These are phyloP conservation scores for Cryptus armator DNA, from an alignment of 2,888 invertebrate species.

Conservation along the genomic window DNA sequence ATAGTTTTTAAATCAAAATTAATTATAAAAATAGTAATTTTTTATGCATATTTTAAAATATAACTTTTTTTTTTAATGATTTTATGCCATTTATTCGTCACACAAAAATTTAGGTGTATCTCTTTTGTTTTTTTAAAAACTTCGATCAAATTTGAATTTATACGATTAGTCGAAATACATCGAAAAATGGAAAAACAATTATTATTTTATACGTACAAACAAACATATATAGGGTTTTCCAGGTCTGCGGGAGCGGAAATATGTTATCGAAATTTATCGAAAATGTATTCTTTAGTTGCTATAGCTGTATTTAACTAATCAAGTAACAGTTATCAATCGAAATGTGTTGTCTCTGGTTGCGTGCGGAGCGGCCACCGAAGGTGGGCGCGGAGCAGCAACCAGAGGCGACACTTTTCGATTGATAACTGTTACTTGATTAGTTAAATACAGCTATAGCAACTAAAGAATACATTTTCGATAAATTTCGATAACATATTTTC, in stretches of 20 bases:
- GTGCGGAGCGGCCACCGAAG: no score
- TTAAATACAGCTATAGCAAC: neutral
- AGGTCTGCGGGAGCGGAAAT: neutral
- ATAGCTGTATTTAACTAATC: neutral
- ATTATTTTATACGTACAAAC: neutral
- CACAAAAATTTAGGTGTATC: neutral
- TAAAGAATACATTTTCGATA: neutral
- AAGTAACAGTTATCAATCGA: neutral
- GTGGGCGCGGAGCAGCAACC: neutral
- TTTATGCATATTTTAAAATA: no score
- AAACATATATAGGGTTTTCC: neutral
- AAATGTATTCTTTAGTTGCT: neutral
- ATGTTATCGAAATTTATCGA: conserved; percentile 5
- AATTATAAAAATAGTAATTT: no score
- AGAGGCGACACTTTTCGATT: neutral
- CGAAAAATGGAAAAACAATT: neutral
- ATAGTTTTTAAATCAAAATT: no score
- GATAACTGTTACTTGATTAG: neutral
- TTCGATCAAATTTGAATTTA: no score
- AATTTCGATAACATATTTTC: neutral
- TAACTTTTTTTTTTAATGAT: no score
- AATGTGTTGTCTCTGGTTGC: no score
- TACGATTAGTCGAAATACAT: neutral
- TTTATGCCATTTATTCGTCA: no score
- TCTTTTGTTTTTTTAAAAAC: neutral